Conservation (phyloP, 2,888 invertebrate genomes). For the Alitta virens region DNA sequence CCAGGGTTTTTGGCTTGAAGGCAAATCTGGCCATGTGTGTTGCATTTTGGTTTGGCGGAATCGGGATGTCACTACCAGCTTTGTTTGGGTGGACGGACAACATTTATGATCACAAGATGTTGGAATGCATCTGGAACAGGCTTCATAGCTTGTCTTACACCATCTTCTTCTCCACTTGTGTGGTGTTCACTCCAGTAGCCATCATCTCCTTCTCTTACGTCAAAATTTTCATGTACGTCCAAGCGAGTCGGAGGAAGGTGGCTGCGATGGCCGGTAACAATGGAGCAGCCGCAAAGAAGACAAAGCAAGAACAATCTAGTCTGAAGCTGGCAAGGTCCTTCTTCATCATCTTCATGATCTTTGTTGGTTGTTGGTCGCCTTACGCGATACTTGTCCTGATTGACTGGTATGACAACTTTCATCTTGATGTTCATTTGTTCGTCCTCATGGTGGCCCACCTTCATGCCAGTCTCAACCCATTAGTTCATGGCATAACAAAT, state of each 20-base stretch:
- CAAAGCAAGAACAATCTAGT: neutral
- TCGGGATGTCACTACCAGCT: conserved; percentile 32
- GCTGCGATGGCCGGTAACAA: neutral
- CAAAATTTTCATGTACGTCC: conserved; percentile 29
- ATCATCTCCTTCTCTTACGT: conserved; percentile 34
- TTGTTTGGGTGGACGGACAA: conserved; percentile 35
- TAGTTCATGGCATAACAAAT: conserved; percentile 12
- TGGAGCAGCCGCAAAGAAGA: neutral
- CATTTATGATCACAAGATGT: conserved; percentile 34
- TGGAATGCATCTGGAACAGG: conserved; percentile 41
- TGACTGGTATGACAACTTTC: conserved; percentile 6
- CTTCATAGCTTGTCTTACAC: conserved; percentile 37
- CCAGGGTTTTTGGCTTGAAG: conserved; percentile 30
- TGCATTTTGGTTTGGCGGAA: conserved; percentile 31
- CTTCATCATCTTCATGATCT: conserved; percentile 17
- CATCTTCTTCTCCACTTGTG: conserved; percentile 33
- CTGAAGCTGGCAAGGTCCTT: conserved; percentile 13
- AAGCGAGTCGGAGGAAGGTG: conserved; percentile 15
- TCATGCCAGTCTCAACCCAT: conserved; percentile 14
- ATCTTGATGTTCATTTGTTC: conserved; percentile 9
- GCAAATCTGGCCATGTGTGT: conserved; percentile 32
- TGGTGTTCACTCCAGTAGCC: conserved; percentile 38
- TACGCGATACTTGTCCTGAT: conserved; percentile 11
- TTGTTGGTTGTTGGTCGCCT: conserved; percentile 16
- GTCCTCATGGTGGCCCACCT: conserved; percentile 19